phyloP scores from a whole-genome alignment of 2,797 vertebrate species.

The Thunnus albacares region DNA sequence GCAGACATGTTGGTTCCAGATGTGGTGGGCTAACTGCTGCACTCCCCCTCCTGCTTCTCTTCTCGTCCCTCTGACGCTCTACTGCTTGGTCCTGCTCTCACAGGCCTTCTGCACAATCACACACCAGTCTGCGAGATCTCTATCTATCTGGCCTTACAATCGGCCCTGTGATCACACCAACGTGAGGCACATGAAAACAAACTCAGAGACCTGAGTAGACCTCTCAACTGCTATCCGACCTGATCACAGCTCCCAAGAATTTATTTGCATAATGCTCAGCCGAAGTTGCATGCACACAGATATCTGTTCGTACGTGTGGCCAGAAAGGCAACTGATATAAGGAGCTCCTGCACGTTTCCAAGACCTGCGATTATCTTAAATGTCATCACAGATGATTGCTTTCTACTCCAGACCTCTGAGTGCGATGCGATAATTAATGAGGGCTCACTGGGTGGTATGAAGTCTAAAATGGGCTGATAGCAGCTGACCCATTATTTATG shows the following conservation, averaged over 20 bases:
- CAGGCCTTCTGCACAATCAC: constrained; percentile 72
- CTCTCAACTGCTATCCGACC: constrained; percentile 62
- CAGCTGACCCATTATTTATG: constrained; percentile 27
- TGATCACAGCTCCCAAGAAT: constrained; percentile 64
- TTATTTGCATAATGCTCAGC: constrained; percentile 66
- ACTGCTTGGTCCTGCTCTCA: constrained; percentile 65
- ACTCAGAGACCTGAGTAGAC: constrained; percentile 69
- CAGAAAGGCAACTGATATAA: constrained; percentile 65
- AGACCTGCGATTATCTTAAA: constrained; percentile 67
- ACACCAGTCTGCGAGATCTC: constrained; percentile 75
- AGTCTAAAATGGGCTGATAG: constrained; percentile 40
- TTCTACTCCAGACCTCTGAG: constrained; percentile 57
- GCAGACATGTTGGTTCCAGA: constrained; percentile 97
- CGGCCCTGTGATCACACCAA: constrained; percentile 77
- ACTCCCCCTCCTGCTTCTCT: constrained; percentile 33
- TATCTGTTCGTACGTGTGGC: constrained; percentile 64
- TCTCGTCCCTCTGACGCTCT: constrained; percentile 51
- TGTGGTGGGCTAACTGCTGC: constrained; percentile 82
- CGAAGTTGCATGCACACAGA: constrained; percentile 67
- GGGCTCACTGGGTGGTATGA: constrained; percentile 70
- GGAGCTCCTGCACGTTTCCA: constrained; percentile 57
- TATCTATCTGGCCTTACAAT: constrained; percentile 67
- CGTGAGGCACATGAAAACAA: constrained; percentile 76
- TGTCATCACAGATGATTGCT: constrained; percentile 71
- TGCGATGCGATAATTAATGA: constrained; percentile 76